phyloP scores from a whole-genome alignment of 2,113 vertebrate genomes.

The Chinchilla lanigera region DNA sequence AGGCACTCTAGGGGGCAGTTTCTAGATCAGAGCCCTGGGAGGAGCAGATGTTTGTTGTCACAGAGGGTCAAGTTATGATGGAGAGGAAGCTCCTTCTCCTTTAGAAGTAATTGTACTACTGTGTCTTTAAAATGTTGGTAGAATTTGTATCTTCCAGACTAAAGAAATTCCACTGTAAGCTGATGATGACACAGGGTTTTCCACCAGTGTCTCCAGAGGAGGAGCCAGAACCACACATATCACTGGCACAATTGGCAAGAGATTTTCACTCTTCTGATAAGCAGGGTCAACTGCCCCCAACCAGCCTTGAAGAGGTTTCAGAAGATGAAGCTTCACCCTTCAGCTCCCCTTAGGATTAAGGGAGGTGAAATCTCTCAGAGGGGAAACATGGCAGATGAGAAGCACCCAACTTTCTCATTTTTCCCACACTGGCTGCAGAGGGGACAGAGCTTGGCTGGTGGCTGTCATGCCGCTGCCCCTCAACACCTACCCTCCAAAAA shows the following conservation, averaged over 20 bases:
- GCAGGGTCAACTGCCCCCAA: not conserved
- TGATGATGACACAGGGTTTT: not conserved
- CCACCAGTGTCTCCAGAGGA: not conserved
- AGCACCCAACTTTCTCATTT: not conserved
- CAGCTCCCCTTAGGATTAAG: not conserved
- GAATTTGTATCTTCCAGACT: not conserved
- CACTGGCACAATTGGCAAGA: not conserved
- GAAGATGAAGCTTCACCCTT: not conserved
- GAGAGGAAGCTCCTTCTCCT: not conserved
- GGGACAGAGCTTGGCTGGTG: not conserved
- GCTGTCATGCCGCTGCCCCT: not conserved
- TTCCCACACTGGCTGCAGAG: not conserved
- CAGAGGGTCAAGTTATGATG: not conserved
- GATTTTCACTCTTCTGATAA: not conserved
- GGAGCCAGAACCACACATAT: not conserved
- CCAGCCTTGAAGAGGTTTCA: not conserved
- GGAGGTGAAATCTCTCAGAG: not conserved
- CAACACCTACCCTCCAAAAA: not conserved
- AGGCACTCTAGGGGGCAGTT: not conserved
- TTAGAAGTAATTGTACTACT: not conserved
- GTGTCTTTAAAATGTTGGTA: not conserved
- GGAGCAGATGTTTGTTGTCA: not conserved
- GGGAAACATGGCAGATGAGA: not conserved
- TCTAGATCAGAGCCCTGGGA: not conserved
- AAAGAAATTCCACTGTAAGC: not conserved